A percentile compares a stretch with the other conserved stretches of the same genome.
phyloP scores from a whole-genome alignment of 2,888 invertebrate species.

The Hofmannophila pseudospretella region DNA sequence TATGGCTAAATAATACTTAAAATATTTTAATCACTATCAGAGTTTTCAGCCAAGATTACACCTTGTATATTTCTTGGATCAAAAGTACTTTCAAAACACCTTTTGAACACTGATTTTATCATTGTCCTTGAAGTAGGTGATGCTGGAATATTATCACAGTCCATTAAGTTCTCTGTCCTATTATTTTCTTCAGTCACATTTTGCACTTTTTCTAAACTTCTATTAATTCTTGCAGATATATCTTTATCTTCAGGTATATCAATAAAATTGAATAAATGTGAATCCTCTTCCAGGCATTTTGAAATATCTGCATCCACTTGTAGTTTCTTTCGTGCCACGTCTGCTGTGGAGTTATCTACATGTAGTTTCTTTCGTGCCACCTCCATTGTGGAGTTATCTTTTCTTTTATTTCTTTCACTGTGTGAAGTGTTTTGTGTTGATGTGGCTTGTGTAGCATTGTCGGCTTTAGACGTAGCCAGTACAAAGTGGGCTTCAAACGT shows the following conservation, averaged over 20 bases:
- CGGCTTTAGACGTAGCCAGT: conserved; percentile 85
- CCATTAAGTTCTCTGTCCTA: conserved; percentile 28
- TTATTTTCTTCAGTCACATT: conserved; percentile 26
- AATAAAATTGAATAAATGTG: conserved; percentile 67
- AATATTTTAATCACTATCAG: conserved; percentile 78
- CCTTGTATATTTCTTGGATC: conserved; percentile 79
- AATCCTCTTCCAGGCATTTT: conserved; percentile 66
- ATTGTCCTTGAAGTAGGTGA: conserved; percentile 79
- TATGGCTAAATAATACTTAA: not conserved
- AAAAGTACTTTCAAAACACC: conserved; percentile 86
- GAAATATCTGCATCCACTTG: conserved; percentile 56
- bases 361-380: conserved; percentile 48
- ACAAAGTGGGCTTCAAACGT: conserved; percentile 89
- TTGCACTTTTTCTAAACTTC: conserved; percentile 10
- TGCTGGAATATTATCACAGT: conserved; percentile 73
- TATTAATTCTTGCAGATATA: conserved; percentile 16
- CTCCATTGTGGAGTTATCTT: conserved; percentile 29
- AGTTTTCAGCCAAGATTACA: conserved; percentile 82
- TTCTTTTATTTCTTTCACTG: conserved; percentile 42
- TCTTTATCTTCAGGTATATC: conserved; percentile 52
- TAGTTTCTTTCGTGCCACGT: conserved; percentile 45
- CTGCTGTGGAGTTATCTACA: conserved; percentile 27
- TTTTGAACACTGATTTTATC: conserved; percentile 81
- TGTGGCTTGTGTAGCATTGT: conserved; percentile 54
- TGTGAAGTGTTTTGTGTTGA: conserved; percentile 59